phyloP scores from a whole-genome alignment of 2,888 invertebrate genomes.

The Drosophila formosana region DNA sequence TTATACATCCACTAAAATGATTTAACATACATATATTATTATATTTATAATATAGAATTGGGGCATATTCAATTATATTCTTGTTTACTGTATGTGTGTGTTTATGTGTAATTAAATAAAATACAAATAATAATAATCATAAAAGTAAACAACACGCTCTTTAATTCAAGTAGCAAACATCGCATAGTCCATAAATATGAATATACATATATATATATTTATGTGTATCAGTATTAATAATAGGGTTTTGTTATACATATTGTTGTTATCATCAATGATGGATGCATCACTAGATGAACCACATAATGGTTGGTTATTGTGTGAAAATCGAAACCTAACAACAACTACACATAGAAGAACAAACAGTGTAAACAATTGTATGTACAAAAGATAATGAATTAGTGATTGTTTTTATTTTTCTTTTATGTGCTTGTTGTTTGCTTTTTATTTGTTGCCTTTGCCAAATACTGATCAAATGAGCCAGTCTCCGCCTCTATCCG shows the following conservation, averaged over 20 bases:
- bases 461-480: slow-evolving; percentile 54
- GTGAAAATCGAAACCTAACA: slow-evolving; percentile 57
- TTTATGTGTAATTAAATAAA: slow-evolving; percentile 45
- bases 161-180: slow-evolving; percentile 48
- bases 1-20: slow-evolving; percentile 79
- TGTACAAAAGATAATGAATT: slow-evolving; percentile 57
- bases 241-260: slow-evolving; percentile 19
- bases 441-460: slow-evolving; percentile 41
- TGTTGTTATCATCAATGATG: slow-evolving; percentile 41
- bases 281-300: slow-evolving; percentile 32
- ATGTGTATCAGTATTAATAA: slow-evolving; percentile 43
- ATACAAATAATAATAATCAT: slow-evolving; percentile 39
- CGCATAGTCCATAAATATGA: slow-evolving; percentile 38
- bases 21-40: slow-evolving; percentile 74
- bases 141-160: slow-evolving; percentile 47
- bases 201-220: slow-evolving; percentile 30
- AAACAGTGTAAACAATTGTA: slow-evolving; percentile 66
- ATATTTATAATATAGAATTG: slow-evolving; percentile 62
- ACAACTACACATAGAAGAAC: slow-evolving; percentile 75
- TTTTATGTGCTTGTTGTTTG: slow-evolving; percentile 11
- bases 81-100: slow-evolving; percentile 48
- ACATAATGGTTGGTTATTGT: slow-evolving; percentile 52
- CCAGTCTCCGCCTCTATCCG: slow-evolving; percentile 13
- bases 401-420: slow-evolving; percentile 37
- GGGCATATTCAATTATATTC: slow-evolving; percentile 61